Evolutionary conservation across 2,797 vertebrate species (phyloP), one percentile per base, ranked within the genome.

Genomic region (Phoeniculus purpureus): DNA sequence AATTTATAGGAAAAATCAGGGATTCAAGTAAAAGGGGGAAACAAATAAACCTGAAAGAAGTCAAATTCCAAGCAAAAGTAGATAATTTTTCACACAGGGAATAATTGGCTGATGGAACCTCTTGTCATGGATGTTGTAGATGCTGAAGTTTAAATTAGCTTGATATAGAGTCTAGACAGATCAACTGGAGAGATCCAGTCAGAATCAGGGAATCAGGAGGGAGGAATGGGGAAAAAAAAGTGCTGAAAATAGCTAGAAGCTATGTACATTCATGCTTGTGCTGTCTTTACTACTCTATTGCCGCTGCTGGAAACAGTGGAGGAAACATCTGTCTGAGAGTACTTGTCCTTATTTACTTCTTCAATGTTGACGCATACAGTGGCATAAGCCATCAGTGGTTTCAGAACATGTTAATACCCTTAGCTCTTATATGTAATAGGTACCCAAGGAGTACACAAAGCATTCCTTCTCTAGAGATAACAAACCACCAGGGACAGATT

Each of bases 171-270:
- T 48, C 56, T 34, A 20, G 37, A 55, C 12, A 43, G 65, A 50
- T 13, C 8, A 40, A 43, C 20, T 40, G 18, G 29, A 52, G 18
- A 47, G 11, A 52, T 20, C 31, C 2, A 12, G 40, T 72, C 37
- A 40, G 8, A 22, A 21, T 9, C 8, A 3, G 10, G 15, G 11
- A 5, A n/a, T 1, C 4, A 8, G 3, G 9, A 20, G 17, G n/a
- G 18, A 26, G 22, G 19, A 18, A n/a, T n/a, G 1, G 0, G 45
- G 13, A 80, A 75, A 20, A 65, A 20, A 66, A 60, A 43, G 15
- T 47, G 17, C 25, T 85, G 31, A 48, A 70, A 54, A 19, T 9
- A 56, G 11, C 31, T 64, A 50, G 37, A 67, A 91, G 45, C 15
- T 62, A 5, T 27, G 32, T 19, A 15, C 50, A 22, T 8, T 61